A percentile compares a stretch with the other conserved stretches of the same genome.
Evolutionary conservation across 2,888 invertebrate genomes (phyloP).

Genomic region (Lasius platythorax): DNA sequence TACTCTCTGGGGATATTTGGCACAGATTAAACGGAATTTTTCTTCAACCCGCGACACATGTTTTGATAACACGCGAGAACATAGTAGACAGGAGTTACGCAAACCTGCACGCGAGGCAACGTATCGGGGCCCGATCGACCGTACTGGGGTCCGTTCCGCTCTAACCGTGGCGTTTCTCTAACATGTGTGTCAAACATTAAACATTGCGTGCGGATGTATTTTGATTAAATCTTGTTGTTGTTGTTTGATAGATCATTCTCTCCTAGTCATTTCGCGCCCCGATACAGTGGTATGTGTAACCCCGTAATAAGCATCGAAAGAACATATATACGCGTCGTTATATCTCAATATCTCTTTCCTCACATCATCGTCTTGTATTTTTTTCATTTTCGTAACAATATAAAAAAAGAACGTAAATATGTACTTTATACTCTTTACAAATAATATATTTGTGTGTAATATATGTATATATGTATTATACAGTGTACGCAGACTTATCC

Average conservation of each 20-base stretch:
- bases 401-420: conserved; percentile 77
- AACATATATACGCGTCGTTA: conserved; percentile 54
- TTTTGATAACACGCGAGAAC: conserved; percentile 54
- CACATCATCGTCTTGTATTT: conserved; percentile 54
- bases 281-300: conserved; percentile 40
- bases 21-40: conserved; percentile 84
- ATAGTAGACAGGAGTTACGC: conserved; percentile 38
- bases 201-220: conserved; percentile 62
- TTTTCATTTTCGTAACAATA: conserved; percentile 71
- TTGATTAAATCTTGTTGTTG: conserved; percentile 42
- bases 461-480: conserved; percentile 73
- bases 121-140: not conserved
- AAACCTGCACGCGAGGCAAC: not conserved
- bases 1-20: conserved; percentile 83
- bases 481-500: conserved; percentile 77
- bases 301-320: conserved; percentile 54
- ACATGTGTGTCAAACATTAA: conserved; percentile 79
- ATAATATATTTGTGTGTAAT: conserved; percentile 52
- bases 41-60: conserved; percentile 50
- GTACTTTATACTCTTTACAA: conserved; percentile 60
- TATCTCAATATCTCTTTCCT: conserved; percentile 52
- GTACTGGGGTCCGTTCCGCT: not conserved
- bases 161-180: conserved; percentile 66
- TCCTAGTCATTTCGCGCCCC: conserved; percentile 26
- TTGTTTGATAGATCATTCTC: conserved; percentile 32